phyloP scores from a whole-genome alignment of 2,113 vertebrate species.

The Spilogale gracilis region DNA sequence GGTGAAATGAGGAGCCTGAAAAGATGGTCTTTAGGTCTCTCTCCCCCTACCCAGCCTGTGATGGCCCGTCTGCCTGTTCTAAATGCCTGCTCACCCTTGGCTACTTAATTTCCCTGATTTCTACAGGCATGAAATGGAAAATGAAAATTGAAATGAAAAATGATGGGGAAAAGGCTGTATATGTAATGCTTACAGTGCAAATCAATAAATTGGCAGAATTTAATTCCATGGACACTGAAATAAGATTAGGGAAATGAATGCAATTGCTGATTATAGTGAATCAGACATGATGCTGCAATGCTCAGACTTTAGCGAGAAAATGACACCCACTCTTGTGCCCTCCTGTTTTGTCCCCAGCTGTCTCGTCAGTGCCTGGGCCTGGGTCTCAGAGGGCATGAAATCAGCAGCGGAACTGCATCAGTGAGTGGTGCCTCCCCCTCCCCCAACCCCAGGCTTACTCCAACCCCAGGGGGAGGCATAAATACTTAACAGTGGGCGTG shows the following conservation, averaged over 20 bases:
- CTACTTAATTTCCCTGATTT: background rate
- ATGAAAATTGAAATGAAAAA: constrained; percentile 49
- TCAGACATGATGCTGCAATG: background rate
- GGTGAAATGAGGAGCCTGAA: background rate
- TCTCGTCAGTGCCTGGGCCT: constrained; percentile 90
- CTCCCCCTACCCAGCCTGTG: background rate
- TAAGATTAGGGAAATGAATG: background rate
- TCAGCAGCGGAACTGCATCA: constrained; percentile 92
- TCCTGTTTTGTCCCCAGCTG: constrained; percentile 83
- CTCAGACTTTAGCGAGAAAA: background rate
- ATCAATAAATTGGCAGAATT: background rate
- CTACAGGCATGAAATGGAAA: constrained; percentile 6
- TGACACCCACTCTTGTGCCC: background rate
- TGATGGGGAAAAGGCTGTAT: background rate
- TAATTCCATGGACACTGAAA: constrained; percentile 38
- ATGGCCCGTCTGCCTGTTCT: background rate
- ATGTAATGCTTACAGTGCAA: background rate
- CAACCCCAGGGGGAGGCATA: background rate
- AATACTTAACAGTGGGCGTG: constrained; percentile 38
- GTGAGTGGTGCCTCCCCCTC: constrained; percentile 79
- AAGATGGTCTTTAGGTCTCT: background rate
- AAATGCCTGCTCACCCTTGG: background rate
- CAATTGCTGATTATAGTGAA: background rate
- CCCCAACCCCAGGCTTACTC: background rate
- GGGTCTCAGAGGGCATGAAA: constrained; percentile 92